A percentile compares a stretch with the other conserved stretches of the same genome.
Evolutionary conservation across 2,113 vertebrate genomes (phyloP).

Genomic region (Machaerirhynchus nigripectus): DNA sequence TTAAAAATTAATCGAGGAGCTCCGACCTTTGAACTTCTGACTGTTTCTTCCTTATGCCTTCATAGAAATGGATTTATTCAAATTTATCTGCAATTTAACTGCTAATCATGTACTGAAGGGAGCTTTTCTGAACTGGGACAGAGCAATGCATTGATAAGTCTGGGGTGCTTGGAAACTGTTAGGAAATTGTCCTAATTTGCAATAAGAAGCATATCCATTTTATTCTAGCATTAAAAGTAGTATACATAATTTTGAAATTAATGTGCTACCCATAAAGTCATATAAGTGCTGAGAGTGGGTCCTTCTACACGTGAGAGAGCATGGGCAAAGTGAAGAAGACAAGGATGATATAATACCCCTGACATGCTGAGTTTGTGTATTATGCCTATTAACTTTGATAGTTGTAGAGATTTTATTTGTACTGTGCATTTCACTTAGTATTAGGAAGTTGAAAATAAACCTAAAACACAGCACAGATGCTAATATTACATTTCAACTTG

Average conservation of each 20-base stretch:
- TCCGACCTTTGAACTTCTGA: not conserved
- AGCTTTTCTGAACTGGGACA: not conserved
- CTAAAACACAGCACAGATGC: not conserved
- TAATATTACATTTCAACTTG: not conserved
- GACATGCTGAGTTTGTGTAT: not conserved
- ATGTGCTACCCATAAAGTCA: not conserved
- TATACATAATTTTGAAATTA: not conserved
- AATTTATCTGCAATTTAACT: not conserved
- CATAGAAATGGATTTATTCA: not conserved
- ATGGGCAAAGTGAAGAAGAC: not conserved
- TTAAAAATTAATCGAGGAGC: conserved; percentile 1
- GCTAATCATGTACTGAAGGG: not conserved
- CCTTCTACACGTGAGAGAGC: not conserved
- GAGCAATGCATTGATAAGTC: not conserved
- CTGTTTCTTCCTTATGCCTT: not conserved
- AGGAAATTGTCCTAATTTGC: not conserved
- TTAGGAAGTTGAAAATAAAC: not conserved
- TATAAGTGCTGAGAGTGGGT: not conserved
- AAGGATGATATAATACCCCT: not conserved
- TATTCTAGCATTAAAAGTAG: not conserved
- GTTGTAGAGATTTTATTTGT: not conserved
- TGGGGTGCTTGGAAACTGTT: not conserved
- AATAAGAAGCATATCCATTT: not conserved
- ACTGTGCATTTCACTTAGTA: not conserved
- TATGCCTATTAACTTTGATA: not conserved